A percentile compares a stretch with the other conserved stretches of the same genome.
phyloP scores from a whole-genome alignment of 2,888 invertebrate species.

The Autographa pulchrina region DNA sequence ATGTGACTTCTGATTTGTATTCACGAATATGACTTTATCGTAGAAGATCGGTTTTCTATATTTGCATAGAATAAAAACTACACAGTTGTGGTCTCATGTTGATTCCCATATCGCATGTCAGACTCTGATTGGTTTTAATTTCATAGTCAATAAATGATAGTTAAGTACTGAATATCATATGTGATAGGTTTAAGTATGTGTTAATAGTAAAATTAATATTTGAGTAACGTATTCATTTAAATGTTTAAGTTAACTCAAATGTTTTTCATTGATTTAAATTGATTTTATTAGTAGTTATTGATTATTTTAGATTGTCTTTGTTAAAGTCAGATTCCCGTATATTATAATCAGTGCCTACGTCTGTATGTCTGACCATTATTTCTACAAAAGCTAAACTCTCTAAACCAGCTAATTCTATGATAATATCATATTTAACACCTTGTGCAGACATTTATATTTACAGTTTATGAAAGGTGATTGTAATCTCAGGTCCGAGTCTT shows the following conservation, averaged over 20 bases:
- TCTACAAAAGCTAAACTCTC: neutral
- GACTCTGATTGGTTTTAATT: neutral
- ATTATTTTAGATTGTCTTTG: too few species aligned
- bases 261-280: too few species aligned
- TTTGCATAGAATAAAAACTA: neutral
- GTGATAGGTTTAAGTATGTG: neutral
- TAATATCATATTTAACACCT: constrained; percentile 7
- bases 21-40: constrained; percentile 1
- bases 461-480: constrained; percentile 66
- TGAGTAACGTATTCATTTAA: neutral
- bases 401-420: neutral
- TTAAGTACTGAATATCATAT: neutral
- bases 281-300: too few species aligned
- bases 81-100: constrained; percentile 4
- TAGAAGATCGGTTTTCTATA: neutral
- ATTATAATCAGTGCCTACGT: neutral
- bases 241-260: too few species aligned
- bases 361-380: neutral
- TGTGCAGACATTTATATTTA: constrained; percentile 53
- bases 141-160: neutral
- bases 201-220: neutral
- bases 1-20: constrained; percentile 8
- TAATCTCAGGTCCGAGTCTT: constrained; percentile 66
- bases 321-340: neutral
- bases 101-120: constrained; percentile 1